Conservation (phyloP, 2,797 vertebrate species). For the Falco biarmicus region DNA sequence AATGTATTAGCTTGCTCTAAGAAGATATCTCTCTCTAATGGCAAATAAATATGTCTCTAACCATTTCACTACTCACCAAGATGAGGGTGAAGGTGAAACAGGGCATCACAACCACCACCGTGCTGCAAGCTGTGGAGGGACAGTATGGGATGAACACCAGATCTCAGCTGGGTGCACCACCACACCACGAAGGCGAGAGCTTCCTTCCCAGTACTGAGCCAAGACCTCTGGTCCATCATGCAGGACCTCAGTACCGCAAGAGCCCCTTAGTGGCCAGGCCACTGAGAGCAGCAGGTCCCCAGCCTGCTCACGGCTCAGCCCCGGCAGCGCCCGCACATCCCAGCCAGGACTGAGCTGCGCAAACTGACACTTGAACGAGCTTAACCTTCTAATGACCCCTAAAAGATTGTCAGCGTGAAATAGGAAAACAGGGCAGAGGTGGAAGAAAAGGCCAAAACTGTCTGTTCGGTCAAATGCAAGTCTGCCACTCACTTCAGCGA, state of each 20-base stretch:
- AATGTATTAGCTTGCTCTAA: not conserved
- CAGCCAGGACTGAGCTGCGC: not conserved
- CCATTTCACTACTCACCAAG: not conserved
- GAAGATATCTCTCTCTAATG: not conserved
- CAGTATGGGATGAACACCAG: fast-evolving
- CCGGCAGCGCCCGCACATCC: fast-evolving
- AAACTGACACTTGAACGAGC: not conserved
- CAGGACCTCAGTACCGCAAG: not conserved
- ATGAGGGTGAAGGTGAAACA: not conserved
- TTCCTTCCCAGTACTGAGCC: not conserved
- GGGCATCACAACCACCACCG: fast-evolving
- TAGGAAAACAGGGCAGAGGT: not conserved
- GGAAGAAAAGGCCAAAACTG: not conserved
- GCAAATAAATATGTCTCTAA: not conserved
- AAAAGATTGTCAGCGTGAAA: not conserved
- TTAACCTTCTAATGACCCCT: not conserved
- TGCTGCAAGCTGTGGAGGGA: not conserved
- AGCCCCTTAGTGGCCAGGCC: fast-evolving
- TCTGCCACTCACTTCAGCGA: not conserved
- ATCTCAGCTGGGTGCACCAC: not conserved
- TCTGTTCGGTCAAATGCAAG: not conserved
- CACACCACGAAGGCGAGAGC: fast-evolving
- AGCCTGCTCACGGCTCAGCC: not conserved
- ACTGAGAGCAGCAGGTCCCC: not conserved
- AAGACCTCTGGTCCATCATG: fast-evolving